Percentiles rank a stretch among this genome's conserved stretches.
phyloP scores from a whole-genome alignment of 1,140 invertebrate genomes.

The Pseudomyrmex flavicornis region DNA sequence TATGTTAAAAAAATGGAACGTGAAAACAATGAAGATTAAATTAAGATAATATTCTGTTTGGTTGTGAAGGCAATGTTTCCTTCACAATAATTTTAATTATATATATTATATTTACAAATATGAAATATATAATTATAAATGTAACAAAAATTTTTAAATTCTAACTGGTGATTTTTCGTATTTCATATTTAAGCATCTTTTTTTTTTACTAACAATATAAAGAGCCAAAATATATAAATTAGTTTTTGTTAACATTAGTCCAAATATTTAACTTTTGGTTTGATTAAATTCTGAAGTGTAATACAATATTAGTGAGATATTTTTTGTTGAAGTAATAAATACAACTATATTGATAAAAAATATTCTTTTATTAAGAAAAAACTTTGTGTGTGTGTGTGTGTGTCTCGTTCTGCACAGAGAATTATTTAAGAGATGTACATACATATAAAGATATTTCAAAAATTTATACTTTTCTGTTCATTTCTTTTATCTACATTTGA shows the following conservation, averaged over 20 bases:
- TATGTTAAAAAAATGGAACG: background rate
- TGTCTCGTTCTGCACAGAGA: background rate
- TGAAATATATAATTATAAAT: background rate
- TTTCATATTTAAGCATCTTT: background rate
- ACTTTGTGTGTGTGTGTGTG: constrained; percentile 18
- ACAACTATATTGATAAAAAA: background rate
- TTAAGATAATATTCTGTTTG: constrained; percentile 7
- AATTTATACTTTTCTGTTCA: constrained; percentile 62
- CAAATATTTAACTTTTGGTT: background rate
- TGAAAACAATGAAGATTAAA: background rate
- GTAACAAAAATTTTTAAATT: too few species aligned
- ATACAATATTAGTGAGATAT: background rate
- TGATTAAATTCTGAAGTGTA: background rate
- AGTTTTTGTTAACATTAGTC: background rate
- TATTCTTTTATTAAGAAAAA: background rate
- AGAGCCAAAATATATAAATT: background rate
- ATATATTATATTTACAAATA: background rate
- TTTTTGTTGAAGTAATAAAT: background rate
- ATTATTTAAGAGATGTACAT: constrained; percentile 2
- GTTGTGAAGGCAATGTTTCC: background rate
- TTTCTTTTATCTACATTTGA: constrained; percentile 36
- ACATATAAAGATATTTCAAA: constrained; percentile 56
- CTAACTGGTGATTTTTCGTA: background rate
- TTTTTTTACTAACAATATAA: too few species aligned
- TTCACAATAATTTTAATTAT: background rate